A percentile compares a stretch with the other conserved stretches of the same genome.
Conservation (phyloP, 2,797 vertebrate species). For the Saguinus oedipus region DNA sequence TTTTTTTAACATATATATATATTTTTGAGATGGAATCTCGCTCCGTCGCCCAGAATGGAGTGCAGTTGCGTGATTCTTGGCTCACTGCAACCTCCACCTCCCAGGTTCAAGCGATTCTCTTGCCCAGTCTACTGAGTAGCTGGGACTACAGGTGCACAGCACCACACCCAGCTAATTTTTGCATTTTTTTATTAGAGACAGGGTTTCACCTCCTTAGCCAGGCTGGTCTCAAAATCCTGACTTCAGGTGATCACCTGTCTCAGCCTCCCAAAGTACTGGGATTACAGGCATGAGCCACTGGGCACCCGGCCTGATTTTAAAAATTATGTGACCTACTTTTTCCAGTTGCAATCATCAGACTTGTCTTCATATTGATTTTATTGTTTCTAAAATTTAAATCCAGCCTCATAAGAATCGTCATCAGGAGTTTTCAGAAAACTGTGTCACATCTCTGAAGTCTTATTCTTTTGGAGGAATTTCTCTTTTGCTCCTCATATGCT, state of each 20-base stretch:
- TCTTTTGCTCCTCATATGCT: background rate
- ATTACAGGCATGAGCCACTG: background rate
- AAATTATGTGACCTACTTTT: background rate
- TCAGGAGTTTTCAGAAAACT: background rate
- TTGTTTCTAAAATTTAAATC: constrained; percentile 32
- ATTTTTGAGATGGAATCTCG: background rate
- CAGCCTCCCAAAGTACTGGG: background rate
- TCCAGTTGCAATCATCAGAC: background rate
- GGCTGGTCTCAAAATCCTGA: background rate
- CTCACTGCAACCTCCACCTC: background rate
- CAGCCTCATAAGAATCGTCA: background rate
- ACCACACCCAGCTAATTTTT: background rate
- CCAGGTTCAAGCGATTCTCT: background rate
- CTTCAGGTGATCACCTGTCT: background rate
- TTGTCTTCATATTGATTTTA: constrained; percentile 9
- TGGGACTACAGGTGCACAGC: background rate
- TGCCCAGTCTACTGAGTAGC: background rate
- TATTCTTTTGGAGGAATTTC: background rate
- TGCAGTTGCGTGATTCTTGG: background rate
- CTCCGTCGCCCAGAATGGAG: background rate
- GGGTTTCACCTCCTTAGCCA: background rate
- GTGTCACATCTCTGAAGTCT: background rate
- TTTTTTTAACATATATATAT: background rate
- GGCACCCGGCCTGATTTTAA: background rate
- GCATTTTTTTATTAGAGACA: background rate